Percentiles rank a stretch among this genome's conserved stretches.
These are phyloP conservation scores for Buphagus erythrorhynchus DNA, from an alignment of 2,797 vertebrate species.

Conservation along the genomic window DNA sequence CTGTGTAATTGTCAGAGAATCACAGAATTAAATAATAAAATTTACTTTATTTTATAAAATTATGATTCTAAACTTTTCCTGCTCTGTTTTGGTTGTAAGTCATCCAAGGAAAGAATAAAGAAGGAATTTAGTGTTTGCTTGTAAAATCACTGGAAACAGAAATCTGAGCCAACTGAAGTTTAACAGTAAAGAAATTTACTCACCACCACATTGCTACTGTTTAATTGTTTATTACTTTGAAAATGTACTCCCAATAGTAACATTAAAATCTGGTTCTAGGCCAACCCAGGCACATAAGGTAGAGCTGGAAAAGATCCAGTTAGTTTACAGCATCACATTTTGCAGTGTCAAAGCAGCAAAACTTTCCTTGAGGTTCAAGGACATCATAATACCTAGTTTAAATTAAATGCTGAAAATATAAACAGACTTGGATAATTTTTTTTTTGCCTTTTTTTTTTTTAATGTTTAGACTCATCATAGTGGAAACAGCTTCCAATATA, in stretches of 20 bases:
- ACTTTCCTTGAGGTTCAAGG: conserved; percentile 14
- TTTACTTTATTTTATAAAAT: background rate
- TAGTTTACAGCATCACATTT: conserved; percentile 8
- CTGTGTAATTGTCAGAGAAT: background rate
- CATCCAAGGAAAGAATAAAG: background rate
- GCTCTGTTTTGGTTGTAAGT: background rate
- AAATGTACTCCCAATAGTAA: conserved; percentile 37
- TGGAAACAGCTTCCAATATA: background rate
- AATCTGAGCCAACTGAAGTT: conserved; percentile 40
- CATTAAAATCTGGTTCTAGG: conserved; percentile 30
- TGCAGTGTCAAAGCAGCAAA: conserved; percentile 2
- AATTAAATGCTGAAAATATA: conserved; percentile 29
- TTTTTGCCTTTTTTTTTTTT: background rate
- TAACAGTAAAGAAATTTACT: conserved; percentile 18
- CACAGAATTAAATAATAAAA: background rate
- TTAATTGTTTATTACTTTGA: conserved; percentile 56
- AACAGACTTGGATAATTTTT: background rate
- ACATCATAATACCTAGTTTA: background rate
- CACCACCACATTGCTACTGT: background rate
- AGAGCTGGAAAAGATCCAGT: conserved; percentile 24
- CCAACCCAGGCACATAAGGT: conserved; percentile 10
- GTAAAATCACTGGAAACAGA: conserved; percentile 43
- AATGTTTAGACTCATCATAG: background rate
- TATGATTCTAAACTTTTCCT: background rate
- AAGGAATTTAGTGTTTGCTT: conserved; percentile 17